Evolutionary conservation across 2,888 invertebrate genomes (phyloP).

Genomic region (Caenorhabditis sinica): DNA sequence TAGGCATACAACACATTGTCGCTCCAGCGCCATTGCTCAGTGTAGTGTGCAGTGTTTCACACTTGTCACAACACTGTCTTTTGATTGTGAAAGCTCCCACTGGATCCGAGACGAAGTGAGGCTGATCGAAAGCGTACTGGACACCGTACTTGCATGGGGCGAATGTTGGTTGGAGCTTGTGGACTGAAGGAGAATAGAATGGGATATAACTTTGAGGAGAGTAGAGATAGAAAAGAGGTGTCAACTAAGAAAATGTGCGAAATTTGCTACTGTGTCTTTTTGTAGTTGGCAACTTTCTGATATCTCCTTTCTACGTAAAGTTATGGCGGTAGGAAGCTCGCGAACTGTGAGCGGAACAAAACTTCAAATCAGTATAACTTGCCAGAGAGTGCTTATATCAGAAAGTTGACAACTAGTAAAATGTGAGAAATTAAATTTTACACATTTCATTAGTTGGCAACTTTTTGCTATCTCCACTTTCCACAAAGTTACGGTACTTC

Average conservation of each 20-base stretch:
- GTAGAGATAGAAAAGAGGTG: too few relatives aligned
- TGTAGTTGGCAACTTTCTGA: too few relatives aligned
- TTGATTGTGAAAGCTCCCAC: neutral
- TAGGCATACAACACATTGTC: constrained; percentile 36
- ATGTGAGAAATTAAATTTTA: neutral
- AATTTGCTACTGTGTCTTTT: too few relatives aligned
- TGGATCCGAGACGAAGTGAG: neutral
- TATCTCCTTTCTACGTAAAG: too few relatives aligned
- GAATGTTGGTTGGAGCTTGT: constrained; percentile 21
- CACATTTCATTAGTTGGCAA: neutral
- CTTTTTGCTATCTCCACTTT: too few relatives aligned
- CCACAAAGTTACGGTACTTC: too few relatives aligned
- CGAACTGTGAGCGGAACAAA: too few relatives aligned
- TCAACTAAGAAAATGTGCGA: too few relatives aligned
- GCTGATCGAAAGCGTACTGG: constrained; percentile 24
- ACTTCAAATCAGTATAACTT: too few relatives aligned
- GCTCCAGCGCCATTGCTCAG: neutral
- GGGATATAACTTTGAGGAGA: neutral
- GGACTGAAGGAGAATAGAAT: constrained; percentile 16
- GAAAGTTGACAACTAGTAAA: too few relatives aligned
- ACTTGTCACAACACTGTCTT: constrained; percentile 21
- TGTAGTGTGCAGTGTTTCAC: constrained; percentile 6
- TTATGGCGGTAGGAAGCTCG: too few relatives aligned
- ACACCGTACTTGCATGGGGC: constrained; percentile 50
- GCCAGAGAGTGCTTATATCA: too few relatives aligned